These are phyloP conservation scores for Apodemus agrarius DNA, from an alignment of 2,797 vertebrate species.

Conservation along the genomic window DNA sequence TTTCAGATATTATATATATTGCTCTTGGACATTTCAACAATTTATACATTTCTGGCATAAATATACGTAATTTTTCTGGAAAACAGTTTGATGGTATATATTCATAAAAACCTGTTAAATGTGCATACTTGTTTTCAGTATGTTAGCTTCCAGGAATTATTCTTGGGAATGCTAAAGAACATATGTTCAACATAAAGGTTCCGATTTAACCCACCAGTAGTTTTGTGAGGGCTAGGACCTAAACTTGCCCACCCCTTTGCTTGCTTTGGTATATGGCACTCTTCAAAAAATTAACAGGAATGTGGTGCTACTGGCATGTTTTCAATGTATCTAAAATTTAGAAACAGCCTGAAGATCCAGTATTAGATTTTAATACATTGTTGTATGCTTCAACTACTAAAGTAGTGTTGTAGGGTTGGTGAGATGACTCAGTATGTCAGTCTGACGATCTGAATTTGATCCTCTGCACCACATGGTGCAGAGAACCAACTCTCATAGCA, in stretches of 20 bases:
- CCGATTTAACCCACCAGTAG: not conserved
- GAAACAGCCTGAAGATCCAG: not conserved
- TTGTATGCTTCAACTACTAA: not conserved
- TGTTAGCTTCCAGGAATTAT: slow-evolving; percentile 23
- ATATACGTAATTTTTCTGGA: slow-evolving; percentile 27
- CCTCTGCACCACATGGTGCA: not conserved
- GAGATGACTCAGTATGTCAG: not conserved
- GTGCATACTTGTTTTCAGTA: not conserved
- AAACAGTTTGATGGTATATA: not conserved
- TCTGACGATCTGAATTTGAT: not conserved
- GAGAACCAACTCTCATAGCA: not conserved
- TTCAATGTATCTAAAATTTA: not conserved
- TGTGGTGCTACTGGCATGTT: not conserved
- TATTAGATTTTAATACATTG: not conserved
- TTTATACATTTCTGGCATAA: slow-evolving; percentile 23
- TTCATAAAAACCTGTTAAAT: slow-evolving; percentile 26
- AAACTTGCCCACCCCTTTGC: not conserved
- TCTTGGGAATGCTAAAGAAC: not conserved
- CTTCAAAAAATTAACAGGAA: not conserved
- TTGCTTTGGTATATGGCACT: not conserved
- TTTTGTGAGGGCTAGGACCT: not conserved
- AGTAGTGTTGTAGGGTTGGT: not conserved
- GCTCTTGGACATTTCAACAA: slow-evolving; percentile 6
- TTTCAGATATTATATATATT: slow-evolving; percentile 23
- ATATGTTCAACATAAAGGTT: not conserved